Conservation (phyloP, 2,888 invertebrate species). For the Cheilosia vernalis region DNA sequence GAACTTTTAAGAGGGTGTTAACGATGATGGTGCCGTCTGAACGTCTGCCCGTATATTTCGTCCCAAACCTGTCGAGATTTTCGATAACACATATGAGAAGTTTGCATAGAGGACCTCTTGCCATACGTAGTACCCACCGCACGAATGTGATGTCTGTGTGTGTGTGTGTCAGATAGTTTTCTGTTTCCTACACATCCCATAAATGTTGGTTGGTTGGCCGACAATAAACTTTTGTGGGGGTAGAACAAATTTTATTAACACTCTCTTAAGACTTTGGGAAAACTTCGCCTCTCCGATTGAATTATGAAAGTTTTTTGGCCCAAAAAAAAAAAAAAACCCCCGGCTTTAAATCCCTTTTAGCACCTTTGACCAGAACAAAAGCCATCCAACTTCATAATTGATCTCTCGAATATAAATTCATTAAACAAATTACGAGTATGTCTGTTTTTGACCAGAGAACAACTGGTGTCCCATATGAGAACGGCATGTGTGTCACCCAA, state of each 20-base stretch:
- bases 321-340: neutral
- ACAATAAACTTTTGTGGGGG: conserved; percentile 60
- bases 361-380: conserved; percentile 25
- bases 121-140: conserved; percentile 5
- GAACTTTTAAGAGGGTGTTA: conserved; percentile 74
- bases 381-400: conserved; percentile 39
- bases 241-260: conserved; percentile 70
- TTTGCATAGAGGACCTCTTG: conserved; percentile 47
- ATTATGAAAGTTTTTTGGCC: conserved; percentile 57
- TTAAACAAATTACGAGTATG: conserved; percentile 42
- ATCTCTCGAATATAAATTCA: conserved; percentile 56
- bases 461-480: conserved; percentile 8
- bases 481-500: conserved; percentile 31
- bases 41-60: conserved; percentile 10
- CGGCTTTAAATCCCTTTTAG: conserved; percentile 62
- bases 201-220: conserved; percentile 61
- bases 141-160: conserved; percentile 6
- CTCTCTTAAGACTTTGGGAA: conserved; percentile 65
- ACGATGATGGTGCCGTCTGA: conserved; percentile 37
- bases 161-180: conserved; percentile 23
- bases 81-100: conserved; percentile 70
- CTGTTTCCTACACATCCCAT: conserved; percentile 51
- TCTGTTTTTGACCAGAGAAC: conserved; percentile 13
- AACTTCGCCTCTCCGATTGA: conserved; percentile 68
- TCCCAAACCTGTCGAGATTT: conserved; percentile 64